phyloP scores from a whole-genome alignment of 53 echinoderm and acorn worm genomes.

The Hippasteria phrygiana region DNA sequence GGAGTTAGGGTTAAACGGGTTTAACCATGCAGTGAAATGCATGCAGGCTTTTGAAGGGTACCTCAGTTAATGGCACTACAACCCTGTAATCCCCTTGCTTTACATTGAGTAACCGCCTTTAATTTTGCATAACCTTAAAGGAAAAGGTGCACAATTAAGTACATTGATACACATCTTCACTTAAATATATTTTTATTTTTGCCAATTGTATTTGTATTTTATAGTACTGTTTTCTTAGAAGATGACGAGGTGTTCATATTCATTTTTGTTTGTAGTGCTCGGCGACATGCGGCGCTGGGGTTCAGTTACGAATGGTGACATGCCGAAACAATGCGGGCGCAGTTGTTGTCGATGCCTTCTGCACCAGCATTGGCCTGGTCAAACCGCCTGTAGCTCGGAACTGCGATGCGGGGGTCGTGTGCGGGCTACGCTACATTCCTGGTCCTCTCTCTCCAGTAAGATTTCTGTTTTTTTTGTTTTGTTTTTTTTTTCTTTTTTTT shows the following conservation, averaged over 20 bases:
- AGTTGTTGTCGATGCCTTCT: slow-evolving; percentile 45
- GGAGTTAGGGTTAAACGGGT: no score
- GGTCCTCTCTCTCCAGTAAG: neutral
- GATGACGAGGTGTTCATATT: neutral
- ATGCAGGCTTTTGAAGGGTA: no score
- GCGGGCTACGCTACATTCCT: neutral
- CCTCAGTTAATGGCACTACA: no score
- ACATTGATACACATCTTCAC: no score
- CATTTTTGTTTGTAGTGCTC: slow-evolving; percentile 73
- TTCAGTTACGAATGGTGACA: slow-evolving; percentile 52
- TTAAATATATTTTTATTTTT: no score
- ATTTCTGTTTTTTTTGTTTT: neutral
- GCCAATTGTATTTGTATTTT: neutral
- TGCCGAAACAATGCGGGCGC: slow-evolving; percentile 42
- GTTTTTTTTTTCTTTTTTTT: no score
- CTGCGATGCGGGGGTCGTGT: neutral
- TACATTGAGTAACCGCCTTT: no score
- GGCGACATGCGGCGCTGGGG: slow-evolving; percentile 77
- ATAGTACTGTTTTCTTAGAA: neutral
- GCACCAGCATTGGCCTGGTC: neutral
- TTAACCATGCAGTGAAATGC: no score
- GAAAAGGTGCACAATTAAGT: no score
- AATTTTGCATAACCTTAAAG: no score
- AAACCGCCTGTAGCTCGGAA: neutral
- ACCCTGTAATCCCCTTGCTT: no score